phyloP scores from a whole-genome alignment of 2,113 vertebrate genomes.

The Sakesphorus luctuosus region DNA sequence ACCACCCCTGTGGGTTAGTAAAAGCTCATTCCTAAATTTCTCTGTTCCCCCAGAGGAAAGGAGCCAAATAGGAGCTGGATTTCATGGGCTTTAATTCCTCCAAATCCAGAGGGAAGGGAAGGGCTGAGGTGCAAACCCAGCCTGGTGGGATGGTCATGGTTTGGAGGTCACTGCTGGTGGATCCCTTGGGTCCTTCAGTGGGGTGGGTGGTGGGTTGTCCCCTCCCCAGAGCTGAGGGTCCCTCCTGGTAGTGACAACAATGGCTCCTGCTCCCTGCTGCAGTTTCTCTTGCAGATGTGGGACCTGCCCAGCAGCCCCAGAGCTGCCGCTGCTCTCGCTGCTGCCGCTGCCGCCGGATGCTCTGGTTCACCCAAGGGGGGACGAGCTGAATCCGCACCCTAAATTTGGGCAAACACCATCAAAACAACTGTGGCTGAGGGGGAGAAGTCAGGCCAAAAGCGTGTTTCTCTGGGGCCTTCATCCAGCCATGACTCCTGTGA shows the following conservation, averaged over 20 bases:
- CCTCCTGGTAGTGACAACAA: rapidly evolving
- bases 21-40: not conserved
- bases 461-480: not conserved
- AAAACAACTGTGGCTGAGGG: rapidly evolving
- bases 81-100: not conserved
- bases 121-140: not conserved
- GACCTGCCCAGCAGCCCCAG: not conserved
- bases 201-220: rapidly evolving
- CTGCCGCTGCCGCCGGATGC: not conserved
- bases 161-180: rapidly evolving
- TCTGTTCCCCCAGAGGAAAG: not conserved
- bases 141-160: rapidly evolving
- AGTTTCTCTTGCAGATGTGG: rapidly evolving
- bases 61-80: rapidly evolving
- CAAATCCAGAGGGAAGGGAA: not conserved
- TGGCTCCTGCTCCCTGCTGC: not conserved
- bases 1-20: not conserved
- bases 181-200: rapidly evolving
- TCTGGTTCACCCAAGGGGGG: rapidly evolving
- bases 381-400: not conserved
- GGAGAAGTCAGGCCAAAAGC: rapidly evolving
- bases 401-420: not conserved
- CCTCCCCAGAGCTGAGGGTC: rapidly evolving
- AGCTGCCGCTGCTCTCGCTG: not conserved
- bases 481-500: rapidly evolving